phyloP scores from a whole-genome alignment of 2,113 vertebrate genomes.

The Austrofundulus limnaeus region DNA sequence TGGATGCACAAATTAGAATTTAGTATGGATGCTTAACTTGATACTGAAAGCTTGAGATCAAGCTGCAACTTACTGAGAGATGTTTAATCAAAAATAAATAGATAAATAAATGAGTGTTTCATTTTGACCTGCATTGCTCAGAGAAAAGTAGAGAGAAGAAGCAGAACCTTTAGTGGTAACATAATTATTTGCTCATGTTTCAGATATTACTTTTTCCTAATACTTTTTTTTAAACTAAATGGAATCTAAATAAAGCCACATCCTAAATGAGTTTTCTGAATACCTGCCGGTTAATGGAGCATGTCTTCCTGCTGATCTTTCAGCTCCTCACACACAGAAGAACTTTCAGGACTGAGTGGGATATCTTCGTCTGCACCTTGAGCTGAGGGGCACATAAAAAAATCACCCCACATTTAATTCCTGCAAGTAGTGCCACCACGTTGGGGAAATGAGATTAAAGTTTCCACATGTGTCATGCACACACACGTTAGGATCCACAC shows the following conservation, averaged over 20 bases:
- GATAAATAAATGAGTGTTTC: no score
- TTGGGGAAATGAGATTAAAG: conserved; percentile 54
- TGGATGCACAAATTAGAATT: no score
- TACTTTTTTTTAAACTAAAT: conserved; percentile 18
- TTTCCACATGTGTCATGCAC: conserved; percentile 18
- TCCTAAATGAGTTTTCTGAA: no score
- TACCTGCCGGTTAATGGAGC: conserved; percentile 25
- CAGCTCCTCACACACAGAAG: conserved; percentile 9
- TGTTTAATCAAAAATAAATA: no score
- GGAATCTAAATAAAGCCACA: conserved; percentile 30
- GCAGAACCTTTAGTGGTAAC: no score
- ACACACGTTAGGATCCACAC: background rate
- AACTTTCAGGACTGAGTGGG: conserved; percentile 35
- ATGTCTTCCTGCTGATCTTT: conserved; percentile 34
- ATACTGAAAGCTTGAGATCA: no score
- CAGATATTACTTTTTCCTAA: conserved; percentile 13
- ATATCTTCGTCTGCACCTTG: conserved; percentile 65
- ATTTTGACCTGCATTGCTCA: no score
- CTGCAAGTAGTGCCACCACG: conserved; percentile 41
- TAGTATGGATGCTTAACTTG: no score
- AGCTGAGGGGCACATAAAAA: conserved; percentile 58
- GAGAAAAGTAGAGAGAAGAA: no score
- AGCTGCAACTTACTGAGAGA: no score
- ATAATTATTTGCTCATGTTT: background rate
- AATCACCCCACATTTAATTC: conserved; percentile 61